Conservation (phyloP, 1,140 invertebrate genomes). For the Aethina tumida region DNA sequence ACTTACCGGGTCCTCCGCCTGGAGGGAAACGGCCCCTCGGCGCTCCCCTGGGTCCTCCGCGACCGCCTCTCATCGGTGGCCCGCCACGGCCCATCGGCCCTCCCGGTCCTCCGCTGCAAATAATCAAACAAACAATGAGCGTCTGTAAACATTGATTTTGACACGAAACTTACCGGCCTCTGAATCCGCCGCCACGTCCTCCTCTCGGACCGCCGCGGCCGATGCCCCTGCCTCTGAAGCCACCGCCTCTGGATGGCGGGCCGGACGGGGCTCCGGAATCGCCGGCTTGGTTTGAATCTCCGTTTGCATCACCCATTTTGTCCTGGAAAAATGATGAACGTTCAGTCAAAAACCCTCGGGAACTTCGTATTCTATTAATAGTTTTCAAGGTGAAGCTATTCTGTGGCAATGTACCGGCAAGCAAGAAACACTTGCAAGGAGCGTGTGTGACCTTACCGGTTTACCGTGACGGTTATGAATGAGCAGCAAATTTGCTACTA, state of each 20-base stretch:
- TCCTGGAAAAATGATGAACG: no score
- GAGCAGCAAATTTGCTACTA: no score
- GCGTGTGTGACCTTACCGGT: no score
- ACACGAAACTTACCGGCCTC: conserved; percentile 9
- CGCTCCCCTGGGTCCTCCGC: conserved; percentile 19
- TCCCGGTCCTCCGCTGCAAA: conserved; percentile 17
- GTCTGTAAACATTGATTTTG: not conserved
- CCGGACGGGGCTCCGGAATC: conserved; percentile 3
- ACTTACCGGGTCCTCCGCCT: conserved; percentile 9
- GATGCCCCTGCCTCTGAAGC: conserved; percentile 4
- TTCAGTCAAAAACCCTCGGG: no score
- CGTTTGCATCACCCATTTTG: no score
- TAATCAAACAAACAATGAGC: conserved; percentile 2
- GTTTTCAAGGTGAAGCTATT: no score
- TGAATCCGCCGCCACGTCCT: conserved; percentile 17
- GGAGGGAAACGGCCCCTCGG: conserved; percentile 17
- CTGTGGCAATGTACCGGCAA: no score
- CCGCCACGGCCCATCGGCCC: conserved; percentile 17
- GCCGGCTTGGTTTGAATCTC: no score
- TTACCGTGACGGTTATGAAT: no score
- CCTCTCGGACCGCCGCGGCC: conserved; percentile 14
- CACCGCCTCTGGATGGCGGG: conserved; percentile 11
- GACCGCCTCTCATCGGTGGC: conserved; percentile 20
- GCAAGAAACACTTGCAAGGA: no score
- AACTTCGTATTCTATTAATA: no score